Evolutionary conservation across 2,888 invertebrate species (phyloP), one percentile per base, ranked within the genome.

Genomic region (Catocala nupta): DNA sequence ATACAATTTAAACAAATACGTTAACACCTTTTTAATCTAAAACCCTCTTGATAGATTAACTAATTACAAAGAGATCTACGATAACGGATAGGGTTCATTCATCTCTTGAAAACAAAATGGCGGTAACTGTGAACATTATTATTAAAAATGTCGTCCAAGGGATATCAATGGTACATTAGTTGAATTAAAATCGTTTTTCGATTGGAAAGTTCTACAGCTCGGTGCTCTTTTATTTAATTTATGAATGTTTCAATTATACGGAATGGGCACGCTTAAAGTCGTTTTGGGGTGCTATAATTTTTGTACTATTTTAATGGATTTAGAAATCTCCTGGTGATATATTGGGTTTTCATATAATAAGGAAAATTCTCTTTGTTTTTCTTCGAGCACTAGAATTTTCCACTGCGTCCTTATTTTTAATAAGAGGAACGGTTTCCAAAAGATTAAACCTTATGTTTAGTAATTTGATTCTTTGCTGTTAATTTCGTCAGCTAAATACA

Each of bases 211-310:
- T 70, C 69, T 75, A 82, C 81, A 79, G 71, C 59, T 59, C 59
- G 70, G 73, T 74, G 80, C 81, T 80, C 79, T 80, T 83, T 81
- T 78, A 80, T 86, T 81, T 86, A 90, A 89, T 90, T 90, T 89
- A 90, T 87, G 88, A 87, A 87, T 87, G 85, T 88, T 85, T 84
- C 85, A 87, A 87, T 90, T 86, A 86, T 82, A 70, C 75, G 64
- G 72, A 78, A 78, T 76, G 77, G 64, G 69, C 64, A 6, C 7
- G 44, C 48, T 11, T 25, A 42, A 16, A 49, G n/a, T 49, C 10
- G 33, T 48, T 49, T 49, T 49, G 5, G 5, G 33, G 2, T 2
- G 6, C 7, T 6, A 34, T 34, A n/a, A 25, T 49, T 49, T 59
- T 54, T 12, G 9, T 25, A 25, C 6, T 45, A 13, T 58, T 55